These are phyloP conservation scores for Zaprionus nigranus DNA, from an alignment of 1,140 invertebrate species.

Conservation along the genomic window DNA sequence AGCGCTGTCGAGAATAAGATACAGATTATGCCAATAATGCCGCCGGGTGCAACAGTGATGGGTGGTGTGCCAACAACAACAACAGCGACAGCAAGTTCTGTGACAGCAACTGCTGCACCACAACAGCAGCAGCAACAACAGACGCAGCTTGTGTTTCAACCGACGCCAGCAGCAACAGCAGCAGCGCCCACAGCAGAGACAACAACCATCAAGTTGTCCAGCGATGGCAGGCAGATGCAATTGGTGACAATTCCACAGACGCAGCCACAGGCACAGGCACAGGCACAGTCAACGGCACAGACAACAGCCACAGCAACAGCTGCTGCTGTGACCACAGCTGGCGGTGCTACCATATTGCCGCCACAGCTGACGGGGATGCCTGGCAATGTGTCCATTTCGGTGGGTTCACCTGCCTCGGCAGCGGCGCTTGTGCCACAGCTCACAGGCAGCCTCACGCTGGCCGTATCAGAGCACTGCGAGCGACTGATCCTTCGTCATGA, in stretches of 20 bases:
- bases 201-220: conserved; percentile 62
- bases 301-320: conserved; percentile 40
- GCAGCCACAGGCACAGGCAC: conserved; percentile 43
- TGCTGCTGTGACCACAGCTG: conserved; percentile 36
- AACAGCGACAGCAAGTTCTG: conserved; percentile 24
- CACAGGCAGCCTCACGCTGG: conserved; percentile 77
- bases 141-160: conserved; percentile 56
- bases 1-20: conserved; percentile 83
- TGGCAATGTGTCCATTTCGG: conserved; percentile 76
- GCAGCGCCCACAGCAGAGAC: conserved; percentile 39
- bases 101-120: conserved; percentile 33
- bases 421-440: conserved; percentile 76
- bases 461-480: conserved; percentile 81
- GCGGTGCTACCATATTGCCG: conserved; percentile 68
- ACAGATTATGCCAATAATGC: conserved; percentile 83
- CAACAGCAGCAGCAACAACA: conserved; percentile 20
- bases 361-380: conserved; percentile 74
- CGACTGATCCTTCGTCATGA: conserved; percentile 79
- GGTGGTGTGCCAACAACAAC: conserved; percentile 49
- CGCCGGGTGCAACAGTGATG: conserved; percentile 67
- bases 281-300: conserved; percentile 36
- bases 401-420: conserved; percentile 75
- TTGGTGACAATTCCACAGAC: conserved; percentile 72
- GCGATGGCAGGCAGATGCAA: conserved; percentile 76
- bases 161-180: conserved; percentile 22